Conservation (phyloP, 2,797 vertebrate species). For the Molossus alvarezi region DNA sequence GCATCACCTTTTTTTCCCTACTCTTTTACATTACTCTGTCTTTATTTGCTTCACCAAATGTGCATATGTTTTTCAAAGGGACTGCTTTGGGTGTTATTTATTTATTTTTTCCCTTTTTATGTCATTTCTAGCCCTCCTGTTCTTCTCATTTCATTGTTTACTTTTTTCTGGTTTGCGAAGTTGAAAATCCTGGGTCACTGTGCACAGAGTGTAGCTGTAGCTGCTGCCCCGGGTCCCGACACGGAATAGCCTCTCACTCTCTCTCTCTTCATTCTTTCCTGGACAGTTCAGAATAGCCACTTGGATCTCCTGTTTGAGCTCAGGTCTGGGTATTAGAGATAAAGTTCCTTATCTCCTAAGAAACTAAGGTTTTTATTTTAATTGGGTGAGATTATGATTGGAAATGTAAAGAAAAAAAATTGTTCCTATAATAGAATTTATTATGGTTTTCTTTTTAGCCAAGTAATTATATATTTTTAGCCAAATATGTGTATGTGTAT, state of each 20-base stretch:
- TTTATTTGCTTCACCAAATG: slow-evolving; percentile 58
- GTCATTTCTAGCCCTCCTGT: background rate
- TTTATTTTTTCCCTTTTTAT: slow-evolving; percentile 36
- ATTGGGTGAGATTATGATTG: background rate
- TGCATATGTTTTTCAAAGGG: slow-evolving; percentile 37
- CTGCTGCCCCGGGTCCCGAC: background rate
- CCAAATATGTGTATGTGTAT: background rate
- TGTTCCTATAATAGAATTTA: background rate
- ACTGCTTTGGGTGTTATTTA: slow-evolving; percentile 37
- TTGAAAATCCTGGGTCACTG: background rate
- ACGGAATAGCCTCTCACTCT: background rate
- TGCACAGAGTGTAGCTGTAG: background rate
- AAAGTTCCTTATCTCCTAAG: background rate
- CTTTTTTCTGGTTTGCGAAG: slow-evolving; percentile 30
- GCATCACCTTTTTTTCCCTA: slow-evolving; percentile 39
- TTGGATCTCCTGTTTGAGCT: background rate
- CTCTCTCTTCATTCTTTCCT: slow-evolving; percentile 25
- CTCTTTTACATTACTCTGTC: slow-evolving; percentile 42
- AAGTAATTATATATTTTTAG: background rate
- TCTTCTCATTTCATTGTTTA: slow-evolving; percentile 35
- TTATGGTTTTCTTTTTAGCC: slow-evolving; percentile 37
- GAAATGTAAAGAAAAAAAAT: slow-evolving; percentile 49
- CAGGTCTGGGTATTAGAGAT: background rate
- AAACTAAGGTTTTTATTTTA: slow-evolving; percentile 57
- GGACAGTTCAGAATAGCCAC: background rate